Percentiles rank a stretch among this genome's conserved stretches.
Evolutionary conservation across 2,888 invertebrate genomes (phyloP).

Genomic region (Silvanus unidentatus): DNA sequence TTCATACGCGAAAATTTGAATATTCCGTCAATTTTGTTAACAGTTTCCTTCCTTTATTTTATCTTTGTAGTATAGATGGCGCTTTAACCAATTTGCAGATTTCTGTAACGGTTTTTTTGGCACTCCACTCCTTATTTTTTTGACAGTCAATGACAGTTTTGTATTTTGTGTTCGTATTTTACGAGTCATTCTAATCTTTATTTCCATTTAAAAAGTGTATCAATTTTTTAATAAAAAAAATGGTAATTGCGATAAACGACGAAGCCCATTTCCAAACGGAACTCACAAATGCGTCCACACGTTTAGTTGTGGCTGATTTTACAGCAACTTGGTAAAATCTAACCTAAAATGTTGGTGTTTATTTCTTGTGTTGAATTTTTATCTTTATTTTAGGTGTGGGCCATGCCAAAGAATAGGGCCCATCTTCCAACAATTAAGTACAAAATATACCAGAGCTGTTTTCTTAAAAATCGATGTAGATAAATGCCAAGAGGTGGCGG

Average conservation of each 20-base stretch:
- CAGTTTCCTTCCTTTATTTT: too few relatives aligned
- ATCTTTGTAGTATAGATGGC: too few relatives aligned
- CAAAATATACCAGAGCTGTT: constrained; percentile 79
- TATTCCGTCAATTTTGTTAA: too few relatives aligned
- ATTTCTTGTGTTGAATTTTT: too few relatives aligned
- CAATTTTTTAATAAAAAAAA: constrained; percentile 17
- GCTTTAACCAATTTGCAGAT: too few relatives aligned
- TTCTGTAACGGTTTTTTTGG: too few relatives aligned
- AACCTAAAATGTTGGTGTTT: constrained; percentile 16
- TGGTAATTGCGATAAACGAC: constrained; percentile 60
- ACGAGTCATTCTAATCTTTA: constrained; percentile 14
- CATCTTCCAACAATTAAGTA: constrained; percentile 80
- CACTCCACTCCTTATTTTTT: background rate
- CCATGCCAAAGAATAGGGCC: constrained; percentile 95
- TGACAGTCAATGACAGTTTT: background rate
- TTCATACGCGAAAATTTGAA: too few relatives aligned
- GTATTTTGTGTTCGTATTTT: background rate
- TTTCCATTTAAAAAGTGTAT: background rate
- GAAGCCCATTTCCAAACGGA: constrained; percentile 81
- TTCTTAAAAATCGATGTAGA: constrained; percentile 96
- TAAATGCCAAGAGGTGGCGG: constrained; percentile 82
- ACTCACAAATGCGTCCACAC: constrained; percentile 76
- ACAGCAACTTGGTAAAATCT: constrained; percentile 81
- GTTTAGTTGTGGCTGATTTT: constrained; percentile 90
- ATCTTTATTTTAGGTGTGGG: constrained; percentile 72